Percentiles rank a stretch among this genome's conserved stretches.
phyloP scores from a whole-genome alignment of 2,113 vertebrate genomes.

The Gavia stellata region DNA sequence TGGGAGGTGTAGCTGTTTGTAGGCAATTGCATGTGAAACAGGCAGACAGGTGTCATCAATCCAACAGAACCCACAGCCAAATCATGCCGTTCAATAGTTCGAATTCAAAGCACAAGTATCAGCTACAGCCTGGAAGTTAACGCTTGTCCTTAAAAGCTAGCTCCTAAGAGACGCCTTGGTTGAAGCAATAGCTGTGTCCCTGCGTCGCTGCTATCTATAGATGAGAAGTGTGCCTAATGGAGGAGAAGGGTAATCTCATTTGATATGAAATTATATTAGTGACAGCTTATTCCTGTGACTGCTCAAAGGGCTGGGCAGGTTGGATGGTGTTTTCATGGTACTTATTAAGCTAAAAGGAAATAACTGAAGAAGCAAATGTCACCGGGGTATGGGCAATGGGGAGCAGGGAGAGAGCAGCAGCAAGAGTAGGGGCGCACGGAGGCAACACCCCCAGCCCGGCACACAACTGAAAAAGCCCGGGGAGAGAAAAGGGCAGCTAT shows the following conservation, averaged over 20 bases:
- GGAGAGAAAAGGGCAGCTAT: background rate
- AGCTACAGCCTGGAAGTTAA: background rate
- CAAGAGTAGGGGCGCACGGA: background rate
- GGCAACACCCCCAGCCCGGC: background rate
- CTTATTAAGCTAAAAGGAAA: slow-evolving; percentile 20
- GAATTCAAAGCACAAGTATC: background rate
- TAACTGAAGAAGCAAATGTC: background rate
- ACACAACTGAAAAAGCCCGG: background rate
- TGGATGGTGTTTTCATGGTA: slow-evolving; percentile 39
- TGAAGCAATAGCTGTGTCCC: background rate
- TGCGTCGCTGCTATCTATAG: background rate
- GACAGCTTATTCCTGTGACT: slow-evolving; percentile 55
- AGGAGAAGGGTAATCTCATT: slow-evolving; percentile 59
- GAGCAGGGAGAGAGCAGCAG: background rate
- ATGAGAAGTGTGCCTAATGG: slow-evolving; percentile 47
- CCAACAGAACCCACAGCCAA: background rate
- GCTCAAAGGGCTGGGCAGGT: slow-evolving; percentile 19
- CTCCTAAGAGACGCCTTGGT: background rate
- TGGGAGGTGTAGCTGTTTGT: background rate
- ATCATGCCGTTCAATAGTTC: rapidly evolving
- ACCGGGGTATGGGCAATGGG: background rate
- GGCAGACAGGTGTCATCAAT: background rate
- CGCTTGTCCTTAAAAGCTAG: background rate
- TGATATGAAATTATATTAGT: slow-evolving; percentile 41
- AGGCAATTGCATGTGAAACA: slow-evolving; percentile 1